A percentile compares a stretch with the other conserved stretches of the same genome.
These are phyloP conservation scores for Catostomus latipinnis DNA, from an alignment of 2,797 vertebrate genomes.

Conservation along the genomic window DNA sequence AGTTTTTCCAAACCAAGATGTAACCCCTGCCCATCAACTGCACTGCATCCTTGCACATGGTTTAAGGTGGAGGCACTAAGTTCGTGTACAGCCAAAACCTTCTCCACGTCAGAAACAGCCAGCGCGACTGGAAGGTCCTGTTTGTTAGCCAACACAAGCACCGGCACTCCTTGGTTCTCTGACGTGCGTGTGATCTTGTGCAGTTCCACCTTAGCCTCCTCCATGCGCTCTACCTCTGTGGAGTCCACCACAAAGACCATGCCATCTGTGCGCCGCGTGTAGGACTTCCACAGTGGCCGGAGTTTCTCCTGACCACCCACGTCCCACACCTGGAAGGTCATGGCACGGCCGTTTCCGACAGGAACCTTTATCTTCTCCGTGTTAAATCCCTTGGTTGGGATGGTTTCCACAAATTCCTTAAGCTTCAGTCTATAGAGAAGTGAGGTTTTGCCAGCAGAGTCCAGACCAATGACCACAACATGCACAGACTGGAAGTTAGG, in stretches of 20 bases:
- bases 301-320: slow-evolving; percentile 92
- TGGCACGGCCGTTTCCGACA: slow-evolving; percentile 78
- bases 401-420: slow-evolving; percentile 88
- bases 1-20: slow-evolving; percentile 87
- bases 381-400: slow-evolving; percentile 92
- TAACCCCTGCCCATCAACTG: slow-evolving; percentile 85
- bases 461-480: slow-evolving; percentile 87
- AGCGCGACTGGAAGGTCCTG: slow-evolving; percentile 83
- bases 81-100: slow-evolving; percentile 83
- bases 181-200: slow-evolving; percentile 87
- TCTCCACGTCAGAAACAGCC: slow-evolving; percentile 83
- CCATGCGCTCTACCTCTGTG: slow-evolving; percentile 84
- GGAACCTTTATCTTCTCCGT: slow-evolving; percentile 88
- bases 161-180: slow-evolving; percentile 88
- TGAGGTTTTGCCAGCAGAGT: slow-evolving; percentile 88
- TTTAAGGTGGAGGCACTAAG: slow-evolving; percentile 80
- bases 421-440: slow-evolving; percentile 90
- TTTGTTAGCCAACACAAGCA: slow-evolving; percentile 89
- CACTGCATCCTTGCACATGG: slow-evolving; percentile 88
- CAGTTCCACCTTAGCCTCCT: slow-evolving; percentile 89
- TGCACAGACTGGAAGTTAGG: slow-evolving; percentile 86
- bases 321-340: slow-evolving; percentile 90
- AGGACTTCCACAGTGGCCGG: slow-evolving; percentile 89
- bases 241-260: slow-evolving; percentile 91
- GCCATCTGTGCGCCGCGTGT: slow-evolving; percentile 87